Base-by-base conservation (phyloP, 2,888 invertebrate genomes). In the Colletes collaris region DNA sequence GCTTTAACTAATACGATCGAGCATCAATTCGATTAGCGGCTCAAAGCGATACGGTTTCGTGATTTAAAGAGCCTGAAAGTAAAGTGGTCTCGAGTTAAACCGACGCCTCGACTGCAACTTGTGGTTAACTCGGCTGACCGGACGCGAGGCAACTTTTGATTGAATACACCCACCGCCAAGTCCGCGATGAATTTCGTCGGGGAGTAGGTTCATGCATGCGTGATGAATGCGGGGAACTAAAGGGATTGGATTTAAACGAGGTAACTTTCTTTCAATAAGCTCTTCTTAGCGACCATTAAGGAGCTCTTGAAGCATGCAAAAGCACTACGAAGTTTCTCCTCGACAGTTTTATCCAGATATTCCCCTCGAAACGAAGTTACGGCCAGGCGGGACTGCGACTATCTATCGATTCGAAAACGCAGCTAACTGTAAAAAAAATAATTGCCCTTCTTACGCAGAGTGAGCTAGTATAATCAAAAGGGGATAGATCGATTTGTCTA, bases 231-330 rank as follows among this genome's bases (percentile, higher is more conserved):
- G 59, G 49, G 71, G 37, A 52, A 55, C 46, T 65, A 75, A 68
- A 81, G 67, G 69, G 76, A 85, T 76, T 79, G 75, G 73, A 81
- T 77, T 85, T 81, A 77, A 85, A 79, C 72, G 82, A 80, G 78
- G 56, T 75, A 85, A 85, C 83, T 85, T 85, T 79, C 76, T 81
- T 85, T 85, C 85, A 79, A 81, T 85, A 76, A 85, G 83, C 77
- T 66, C 67, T 63, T 75, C 81, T 83, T 74, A 76, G 68, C 78
- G 73, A 52, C 73, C 75, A 83, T 85, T 85, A 85, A 81, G 76
- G 68, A 62, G 59, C 81, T 83, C 76, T 81, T 76, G 70, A 76
- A 77, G 75, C 81, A 83, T 75, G 83, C 76, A 75, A 81, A 84
- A 81, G 75, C 81, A 77, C 77, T 81, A 81, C 67, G 63, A 76